These are phyloP conservation scores for Lasioglossum calceatum DNA, from an alignment of 2,888 invertebrate genomes.

Conservation along the genomic window DNA sequence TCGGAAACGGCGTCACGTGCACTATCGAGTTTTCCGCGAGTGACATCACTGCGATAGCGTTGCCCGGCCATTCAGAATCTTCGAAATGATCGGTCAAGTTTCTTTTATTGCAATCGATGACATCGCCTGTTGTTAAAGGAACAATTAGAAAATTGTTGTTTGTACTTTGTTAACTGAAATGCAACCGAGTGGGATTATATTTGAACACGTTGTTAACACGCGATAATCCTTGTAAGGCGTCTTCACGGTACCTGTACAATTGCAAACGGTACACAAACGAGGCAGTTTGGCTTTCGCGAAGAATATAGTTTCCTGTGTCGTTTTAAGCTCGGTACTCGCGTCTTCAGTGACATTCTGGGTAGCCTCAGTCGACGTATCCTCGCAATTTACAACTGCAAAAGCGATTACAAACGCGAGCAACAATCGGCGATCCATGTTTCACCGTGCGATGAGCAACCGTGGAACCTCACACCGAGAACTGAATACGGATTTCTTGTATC, in stretches of 20 bases:
- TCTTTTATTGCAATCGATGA: slow-evolving; percentile 86
- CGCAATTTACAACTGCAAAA: slow-evolving; percentile 13
- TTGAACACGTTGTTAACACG: not conserved
- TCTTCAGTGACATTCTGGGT: too few species aligned
- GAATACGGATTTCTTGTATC: slow-evolving; percentile 54
- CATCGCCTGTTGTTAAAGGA: slow-evolving; percentile 46
- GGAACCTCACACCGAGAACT: slow-evolving; percentile 32
- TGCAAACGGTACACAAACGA: slow-evolving; percentile 56
- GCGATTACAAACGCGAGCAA: slow-evolving; percentile 25
- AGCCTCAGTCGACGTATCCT: not conserved
- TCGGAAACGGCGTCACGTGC: slow-evolving; percentile 86
- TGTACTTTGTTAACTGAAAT: not conserved
- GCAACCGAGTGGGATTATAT: not conserved
- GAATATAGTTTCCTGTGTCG: not conserved
- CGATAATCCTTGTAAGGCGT: not conserved
- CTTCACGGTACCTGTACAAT: slow-evolving; percentile 67
- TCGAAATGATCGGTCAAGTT: slow-evolving; percentile 85
- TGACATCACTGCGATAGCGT: slow-evolving; percentile 78
- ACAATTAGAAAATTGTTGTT: not conserved
- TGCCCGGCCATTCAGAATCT: slow-evolving; percentile 86
- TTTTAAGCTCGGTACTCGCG: rapidly evolving
- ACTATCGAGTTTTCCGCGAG: slow-evolving; percentile 75
- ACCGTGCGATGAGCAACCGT: slow-evolving; percentile 12
- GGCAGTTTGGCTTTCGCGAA: not conserved
- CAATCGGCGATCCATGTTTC: slow-evolving; percentile 55